phyloP scores from a whole-genome alignment of 2,888 invertebrate genomes.

The Hydraecia micacea region DNA sequence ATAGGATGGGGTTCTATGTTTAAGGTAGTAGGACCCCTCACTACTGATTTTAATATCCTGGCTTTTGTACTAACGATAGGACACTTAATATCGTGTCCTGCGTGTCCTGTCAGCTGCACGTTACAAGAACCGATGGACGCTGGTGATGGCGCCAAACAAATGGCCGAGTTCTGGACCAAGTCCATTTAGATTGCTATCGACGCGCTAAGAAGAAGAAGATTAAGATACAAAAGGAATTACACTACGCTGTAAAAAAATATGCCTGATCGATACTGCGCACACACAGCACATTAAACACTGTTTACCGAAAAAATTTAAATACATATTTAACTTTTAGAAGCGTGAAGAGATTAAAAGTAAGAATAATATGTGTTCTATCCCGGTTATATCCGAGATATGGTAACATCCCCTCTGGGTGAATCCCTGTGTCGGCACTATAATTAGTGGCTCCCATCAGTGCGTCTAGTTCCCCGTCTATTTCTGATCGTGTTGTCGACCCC shows the following conservation, averaged over 20 bases:
- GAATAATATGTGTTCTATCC: constrained; percentile 61
- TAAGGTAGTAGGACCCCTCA: background rate
- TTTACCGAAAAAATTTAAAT: constrained; percentile 28
- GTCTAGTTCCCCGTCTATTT: constrained; percentile 83
- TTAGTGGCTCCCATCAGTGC: constrained; percentile 68
- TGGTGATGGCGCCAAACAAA: no score
- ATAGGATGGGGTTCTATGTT: background rate
- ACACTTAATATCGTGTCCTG: no score
- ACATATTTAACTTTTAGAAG: constrained; percentile 27
- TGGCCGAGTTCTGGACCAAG: no score
- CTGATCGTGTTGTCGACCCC: constrained; percentile 83
- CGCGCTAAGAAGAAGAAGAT: no score
- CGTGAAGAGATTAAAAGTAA: constrained; percentile 51
- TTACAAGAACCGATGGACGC: no score
- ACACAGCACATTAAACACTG: constrained; percentile 4
- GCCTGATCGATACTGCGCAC: constrained; percentile 16
- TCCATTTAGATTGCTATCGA: no score
- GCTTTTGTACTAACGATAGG: no score
- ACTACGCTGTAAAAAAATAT: constrained; percentile 17
- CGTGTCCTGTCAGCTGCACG: no score
- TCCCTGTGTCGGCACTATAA: constrained; percentile 76
- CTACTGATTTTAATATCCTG: background rate
- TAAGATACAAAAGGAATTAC: no score
- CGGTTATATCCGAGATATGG: constrained; percentile 36
- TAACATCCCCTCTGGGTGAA: constrained; percentile 62